Percentiles rank a stretch among this genome's conserved stretches.
phyloP scores from a whole-genome alignment of 2,113 vertebrate genomes.

The Elaphurus davidianus region DNA sequence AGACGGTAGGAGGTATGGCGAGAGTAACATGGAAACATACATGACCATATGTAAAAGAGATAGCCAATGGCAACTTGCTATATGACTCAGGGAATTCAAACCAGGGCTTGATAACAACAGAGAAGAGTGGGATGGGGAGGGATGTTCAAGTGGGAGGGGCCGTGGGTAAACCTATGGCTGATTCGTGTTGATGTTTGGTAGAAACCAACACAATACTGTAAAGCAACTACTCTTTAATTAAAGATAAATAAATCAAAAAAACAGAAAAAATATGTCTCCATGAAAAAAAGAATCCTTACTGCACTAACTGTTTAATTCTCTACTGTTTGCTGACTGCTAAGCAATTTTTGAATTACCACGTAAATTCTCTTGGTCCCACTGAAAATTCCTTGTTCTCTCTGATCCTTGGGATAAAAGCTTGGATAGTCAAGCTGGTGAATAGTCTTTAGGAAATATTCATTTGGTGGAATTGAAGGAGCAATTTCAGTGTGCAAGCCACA shows the following conservation, averaged over 20 bases:
- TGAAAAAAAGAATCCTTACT: constrained; percentile 7
- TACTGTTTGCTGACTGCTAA: background rate
- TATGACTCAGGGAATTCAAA: background rate
- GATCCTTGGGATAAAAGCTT: background rate
- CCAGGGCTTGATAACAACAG: background rate
- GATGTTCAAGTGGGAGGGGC: background rate
- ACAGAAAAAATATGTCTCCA: background rate
- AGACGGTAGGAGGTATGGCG: background rate
- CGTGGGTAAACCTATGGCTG: background rate
- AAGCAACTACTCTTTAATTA: background rate
- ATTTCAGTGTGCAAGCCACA: background rate
- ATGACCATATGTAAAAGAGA: background rate
- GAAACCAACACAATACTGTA: background rate
- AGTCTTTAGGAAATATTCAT: background rate
- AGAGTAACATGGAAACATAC: background rate
- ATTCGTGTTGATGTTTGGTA: background rate
- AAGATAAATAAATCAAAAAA: background rate
- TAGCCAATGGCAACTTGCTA: background rate
- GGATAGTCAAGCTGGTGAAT: background rate
- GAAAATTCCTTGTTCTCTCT: background rate
- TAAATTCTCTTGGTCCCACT: background rate
- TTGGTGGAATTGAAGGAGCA: background rate
- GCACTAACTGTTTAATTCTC: background rate
- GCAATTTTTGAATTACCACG: background rate
- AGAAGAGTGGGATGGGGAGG: background rate